phyloP scores from a whole-genome alignment of 2,888 invertebrate species.

The Chymomyza amoena region DNA sequence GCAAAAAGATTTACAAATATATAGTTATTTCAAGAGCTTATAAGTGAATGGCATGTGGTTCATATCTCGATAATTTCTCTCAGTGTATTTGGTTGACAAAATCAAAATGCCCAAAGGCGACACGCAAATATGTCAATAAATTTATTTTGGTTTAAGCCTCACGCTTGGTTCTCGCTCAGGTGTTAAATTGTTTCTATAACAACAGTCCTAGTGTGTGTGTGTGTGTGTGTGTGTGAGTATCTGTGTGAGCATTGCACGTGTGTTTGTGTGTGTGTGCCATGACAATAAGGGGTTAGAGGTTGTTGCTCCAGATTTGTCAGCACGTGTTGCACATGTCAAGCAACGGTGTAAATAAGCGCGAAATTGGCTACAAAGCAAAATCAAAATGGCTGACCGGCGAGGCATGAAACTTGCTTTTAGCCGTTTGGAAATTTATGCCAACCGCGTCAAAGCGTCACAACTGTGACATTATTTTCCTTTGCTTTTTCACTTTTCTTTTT shows the following conservation, averaged over 20 bases:
- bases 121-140: conserved; percentile 59
- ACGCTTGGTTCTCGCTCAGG: conserved; percentile 36
- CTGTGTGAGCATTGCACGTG: not conserved
- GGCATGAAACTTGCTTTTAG: conserved; percentile 39
- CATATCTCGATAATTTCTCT: not conserved
- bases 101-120: conserved; percentile 44
- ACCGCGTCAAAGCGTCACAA: not conserved
- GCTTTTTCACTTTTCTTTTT: not conserved
- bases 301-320: conserved; percentile 47
- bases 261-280: not conserved
- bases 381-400: conserved; percentile 28
- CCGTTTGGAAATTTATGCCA: not conserved
- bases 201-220: not conserved
- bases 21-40: no score
- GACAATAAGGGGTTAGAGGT: conserved; percentile 39
- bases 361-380: conserved; percentile 50
- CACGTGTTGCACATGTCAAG: conserved; percentile 64
- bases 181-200: conserved; percentile 53
- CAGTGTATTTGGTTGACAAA: conserved; percentile 19
- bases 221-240: not conserved
- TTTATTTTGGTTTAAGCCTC: conserved; percentile 30
- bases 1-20: no score
- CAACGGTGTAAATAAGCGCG: conserved; percentile 64
- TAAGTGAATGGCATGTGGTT: no score
- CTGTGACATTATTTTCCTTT: not conserved